Base-by-base conservation (phyloP, 2,888 invertebrate genomes). In the Melanostoma scalare region DNA sequence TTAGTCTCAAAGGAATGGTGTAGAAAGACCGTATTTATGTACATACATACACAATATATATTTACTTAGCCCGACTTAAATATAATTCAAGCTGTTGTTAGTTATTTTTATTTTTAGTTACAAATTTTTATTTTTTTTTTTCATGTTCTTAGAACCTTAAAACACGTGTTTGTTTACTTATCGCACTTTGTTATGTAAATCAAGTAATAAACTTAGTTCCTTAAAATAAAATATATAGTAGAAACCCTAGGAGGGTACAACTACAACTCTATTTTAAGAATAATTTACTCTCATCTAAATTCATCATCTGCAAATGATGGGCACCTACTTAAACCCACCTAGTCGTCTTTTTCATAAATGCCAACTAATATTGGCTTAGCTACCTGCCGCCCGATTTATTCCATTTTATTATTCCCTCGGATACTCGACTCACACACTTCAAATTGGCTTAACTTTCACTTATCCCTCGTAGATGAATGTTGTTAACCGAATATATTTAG, bases 371-470 rank as follows among this genome's bases (percentile, higher is more conserved):
- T 38, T n/a, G 6, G 50, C 63, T 63, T 63, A 63, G 48, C 63
- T 63, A 40, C 38, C 50, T 50, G 50, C 38, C 50, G 31, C 50
- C 38, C 10, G 63, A 63, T 63, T 63, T 63, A 63, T 50, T 63
- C 63, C 63, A 48, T 63, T 63, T 50, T 50, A 50, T 63, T 63
- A 48, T 38, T 30, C 63, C 50, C n/a, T 50, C 9, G 4, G n/a
- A 31, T 63, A 50, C 30, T 63, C 30, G 50, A 50, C 63, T 30
- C 9, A 36, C 38, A 50, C 63, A 63, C 63, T 50, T 63, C 30
- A 50, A 48, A 63, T 6, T 3, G 50, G 63, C 38, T 63, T 50
- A 50, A 50, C 38, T 38, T 50, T 31, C n/a, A 38, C 10, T 38
- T 50, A 63, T 50, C 30, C 48, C 38, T 61, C 36, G 48, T 36